phyloP scores from a whole-genome alignment of 2,113 vertebrate genomes.

The Manacus vitellinus region DNA sequence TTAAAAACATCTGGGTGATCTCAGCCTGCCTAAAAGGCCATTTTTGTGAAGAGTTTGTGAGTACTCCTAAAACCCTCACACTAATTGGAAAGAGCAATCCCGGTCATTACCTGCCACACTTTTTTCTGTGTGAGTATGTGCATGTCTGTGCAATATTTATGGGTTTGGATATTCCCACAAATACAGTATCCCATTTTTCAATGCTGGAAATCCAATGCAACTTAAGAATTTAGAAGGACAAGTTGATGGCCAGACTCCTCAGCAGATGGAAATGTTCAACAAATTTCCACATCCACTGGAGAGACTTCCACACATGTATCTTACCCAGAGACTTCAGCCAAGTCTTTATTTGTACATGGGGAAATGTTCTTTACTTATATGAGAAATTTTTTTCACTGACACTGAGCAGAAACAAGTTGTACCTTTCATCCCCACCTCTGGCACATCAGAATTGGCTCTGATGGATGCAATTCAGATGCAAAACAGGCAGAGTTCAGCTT shows the following conservation, averaged over 20 bases:
- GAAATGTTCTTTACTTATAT: neutral
- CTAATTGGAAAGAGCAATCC: neutral
- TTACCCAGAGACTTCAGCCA: neutral
- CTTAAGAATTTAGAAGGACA: neutral
- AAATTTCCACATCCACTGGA: neutral
- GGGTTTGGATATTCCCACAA: neutral
- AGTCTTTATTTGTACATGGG: neutral
- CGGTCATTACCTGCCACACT: neutral
- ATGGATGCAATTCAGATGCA: neutral
- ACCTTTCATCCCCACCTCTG: rapidly evolving
- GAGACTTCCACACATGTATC: neutral
- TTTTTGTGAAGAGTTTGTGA: neutral
- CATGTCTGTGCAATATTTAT: neutral
- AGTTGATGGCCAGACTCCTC: neutral
- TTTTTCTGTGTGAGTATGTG: rapidly evolving
- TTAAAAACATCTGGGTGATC: constrained; percentile 51
- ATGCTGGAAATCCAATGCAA: neutral
- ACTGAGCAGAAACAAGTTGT: neutral
- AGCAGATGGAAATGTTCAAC: constrained; percentile 6
- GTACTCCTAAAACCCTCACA: neutral
- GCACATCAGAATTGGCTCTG: neutral
- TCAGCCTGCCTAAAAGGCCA: constrained; percentile 20
- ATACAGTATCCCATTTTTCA: neutral
- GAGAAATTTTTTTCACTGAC: neutral
- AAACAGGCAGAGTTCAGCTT: neutral